Evolutionary conservation across 1,140 invertebrate genomes (phyloP).

Genomic region (Hermetia illucens): DNA sequence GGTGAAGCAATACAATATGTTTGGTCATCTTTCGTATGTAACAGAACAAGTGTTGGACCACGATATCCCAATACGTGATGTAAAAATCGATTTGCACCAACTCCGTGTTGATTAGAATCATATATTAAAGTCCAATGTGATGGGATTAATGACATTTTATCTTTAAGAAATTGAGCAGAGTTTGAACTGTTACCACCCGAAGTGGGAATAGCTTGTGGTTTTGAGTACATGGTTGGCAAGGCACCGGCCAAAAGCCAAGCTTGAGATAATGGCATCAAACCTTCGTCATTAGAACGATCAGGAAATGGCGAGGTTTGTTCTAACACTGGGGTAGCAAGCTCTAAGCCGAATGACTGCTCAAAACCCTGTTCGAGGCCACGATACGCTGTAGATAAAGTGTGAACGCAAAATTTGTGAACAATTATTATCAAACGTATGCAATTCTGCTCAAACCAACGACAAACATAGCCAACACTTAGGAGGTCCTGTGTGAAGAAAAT

Average conservation of each 20-base stretch:
- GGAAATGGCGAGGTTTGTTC: constrained; percentile 39
- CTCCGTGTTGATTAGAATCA: constrained; percentile 65
- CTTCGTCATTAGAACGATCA: constrained; percentile 14
- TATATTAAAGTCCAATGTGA: constrained; percentile 78
- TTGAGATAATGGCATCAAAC: constrained; percentile 49
- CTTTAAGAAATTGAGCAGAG: constrained; percentile 41
- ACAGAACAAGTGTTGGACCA: constrained; percentile 65
- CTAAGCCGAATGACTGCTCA: constrained; percentile 39
- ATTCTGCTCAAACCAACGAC: constrained; percentile 65
- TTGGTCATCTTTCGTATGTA: constrained; percentile 49
- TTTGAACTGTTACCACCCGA: constrained; percentile 16
- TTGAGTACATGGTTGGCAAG: constrained; percentile 52
- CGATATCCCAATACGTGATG: constrained; percentile 76
- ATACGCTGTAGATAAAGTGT: constrained; percentile 62
- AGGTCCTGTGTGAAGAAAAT: constrained; percentile 65
- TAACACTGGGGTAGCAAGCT: constrained; percentile 59
- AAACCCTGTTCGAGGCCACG: constrained; percentile 43
- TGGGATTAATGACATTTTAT: constrained; percentile 46
- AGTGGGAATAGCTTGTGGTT: constrained; percentile 31
- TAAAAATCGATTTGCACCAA: constrained; percentile 74
- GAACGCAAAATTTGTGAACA: constrained; percentile 62
- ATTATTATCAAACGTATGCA: constrained; percentile 57
- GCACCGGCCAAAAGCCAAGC: constrained; percentile 67
- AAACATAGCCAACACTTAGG: constrained; percentile 56
- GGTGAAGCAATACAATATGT: constrained; percentile 64